Evolutionary conservation across 2,113 vertebrate species (phyloP).

Genomic region (Sphyrna mokarran): DNA sequence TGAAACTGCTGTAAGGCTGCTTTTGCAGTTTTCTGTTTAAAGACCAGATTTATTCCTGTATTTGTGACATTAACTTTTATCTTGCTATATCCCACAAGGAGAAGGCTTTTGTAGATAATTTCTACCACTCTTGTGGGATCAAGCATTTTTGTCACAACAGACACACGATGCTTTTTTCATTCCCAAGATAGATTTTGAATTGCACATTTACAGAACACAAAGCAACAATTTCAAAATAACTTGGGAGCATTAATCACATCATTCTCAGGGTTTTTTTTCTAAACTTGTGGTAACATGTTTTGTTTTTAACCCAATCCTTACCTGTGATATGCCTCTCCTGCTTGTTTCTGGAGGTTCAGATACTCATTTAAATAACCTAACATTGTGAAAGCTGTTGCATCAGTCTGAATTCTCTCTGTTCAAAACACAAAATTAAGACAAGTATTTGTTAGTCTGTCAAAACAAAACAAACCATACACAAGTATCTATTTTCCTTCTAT

Average conservation of each 20-base stretch:
- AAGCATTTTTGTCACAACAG: neutral
- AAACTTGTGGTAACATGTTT: neutral
- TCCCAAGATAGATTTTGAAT: neutral
- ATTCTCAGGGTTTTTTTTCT: neutral
- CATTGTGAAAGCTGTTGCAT: constrained; percentile 81
- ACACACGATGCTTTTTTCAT: neutral
- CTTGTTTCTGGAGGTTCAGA: constrained; percentile 75
- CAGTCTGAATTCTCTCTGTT: constrained; percentile 80
- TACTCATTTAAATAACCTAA: constrained; percentile 87
- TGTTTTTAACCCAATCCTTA: constrained; percentile 45
- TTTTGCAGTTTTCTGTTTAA: too few relatives aligned
- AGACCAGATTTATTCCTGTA: too few relatives aligned
- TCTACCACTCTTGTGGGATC: too few relatives aligned
- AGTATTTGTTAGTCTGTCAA: neutral
- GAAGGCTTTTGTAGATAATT: too few relatives aligned
- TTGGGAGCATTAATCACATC: neutral
- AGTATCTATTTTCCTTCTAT: neutral
- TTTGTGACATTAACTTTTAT: too few relatives aligned
- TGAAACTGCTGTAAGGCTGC: too few relatives aligned
- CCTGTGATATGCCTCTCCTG: constrained; percentile 77
- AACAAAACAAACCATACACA: neutral
- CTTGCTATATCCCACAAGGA: too few relatives aligned
- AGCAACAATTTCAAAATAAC: neutral
- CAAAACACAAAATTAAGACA: constrained; percentile 43
- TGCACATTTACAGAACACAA: neutral